These are phyloP conservation scores for Grammomys dolichurus DNA, from an alignment of 2,113 vertebrate genomes.

Conservation along the genomic window DNA sequence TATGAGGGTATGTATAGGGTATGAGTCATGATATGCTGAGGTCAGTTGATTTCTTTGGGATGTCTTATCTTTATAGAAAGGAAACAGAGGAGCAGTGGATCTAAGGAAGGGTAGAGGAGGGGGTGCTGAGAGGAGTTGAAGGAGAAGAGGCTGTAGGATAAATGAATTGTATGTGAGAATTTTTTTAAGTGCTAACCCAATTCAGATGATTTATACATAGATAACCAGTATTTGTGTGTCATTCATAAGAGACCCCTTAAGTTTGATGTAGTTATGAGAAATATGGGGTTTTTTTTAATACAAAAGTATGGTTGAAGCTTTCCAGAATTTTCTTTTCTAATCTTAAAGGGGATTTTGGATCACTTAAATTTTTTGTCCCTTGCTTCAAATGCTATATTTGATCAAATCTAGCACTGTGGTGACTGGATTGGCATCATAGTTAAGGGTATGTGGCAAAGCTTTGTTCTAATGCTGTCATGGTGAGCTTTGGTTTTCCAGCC, in stretches of 20 bases:
- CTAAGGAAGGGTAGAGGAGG: not conserved
- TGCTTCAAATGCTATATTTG: not conserved
- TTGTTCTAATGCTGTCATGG: not conserved
- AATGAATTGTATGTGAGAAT: not conserved
- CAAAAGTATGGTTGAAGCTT: not conserved
- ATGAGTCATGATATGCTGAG: not conserved
- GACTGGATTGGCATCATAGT: rapidly evolving
- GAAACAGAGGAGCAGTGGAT: not conserved
- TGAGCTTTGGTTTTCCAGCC: not conserved
- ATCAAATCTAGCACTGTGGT: not conserved
- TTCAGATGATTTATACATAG: not conserved
- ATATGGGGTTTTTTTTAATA: not conserved
- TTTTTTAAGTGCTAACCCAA: not conserved
- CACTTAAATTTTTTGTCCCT: not conserved
- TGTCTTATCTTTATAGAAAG: not conserved
- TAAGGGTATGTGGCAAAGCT: not conserved
- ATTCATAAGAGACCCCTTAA: not conserved
- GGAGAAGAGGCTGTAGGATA: not conserved
- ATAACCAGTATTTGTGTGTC: not conserved
- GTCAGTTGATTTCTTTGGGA: not conserved
- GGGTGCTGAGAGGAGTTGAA: not conserved
- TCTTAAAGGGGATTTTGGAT: not conserved
- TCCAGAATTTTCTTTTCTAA: not conserved
- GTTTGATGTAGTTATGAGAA: not conserved
- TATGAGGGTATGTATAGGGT: too few species aligned